Evolutionary conservation across 2,113 vertebrate species (phyloP).

Genomic region (Columbina picui): DNA sequence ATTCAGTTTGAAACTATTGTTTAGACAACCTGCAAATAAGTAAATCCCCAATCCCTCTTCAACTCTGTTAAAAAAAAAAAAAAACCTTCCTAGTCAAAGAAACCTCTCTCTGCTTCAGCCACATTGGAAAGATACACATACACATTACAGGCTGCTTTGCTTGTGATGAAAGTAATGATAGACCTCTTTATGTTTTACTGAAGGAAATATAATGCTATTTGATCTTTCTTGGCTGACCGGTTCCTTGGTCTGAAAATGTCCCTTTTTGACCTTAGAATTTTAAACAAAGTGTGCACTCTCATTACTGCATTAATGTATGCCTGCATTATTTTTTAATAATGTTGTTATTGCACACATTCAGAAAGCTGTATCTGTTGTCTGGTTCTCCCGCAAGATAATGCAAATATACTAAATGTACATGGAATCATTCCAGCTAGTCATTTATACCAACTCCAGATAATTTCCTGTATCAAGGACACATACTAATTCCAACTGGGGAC

Average conservation of each 20-base stretch:
- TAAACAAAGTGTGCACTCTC: background rate
- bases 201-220: background rate
- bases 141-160: background rate
- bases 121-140: background rate
- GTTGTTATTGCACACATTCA: background rate
- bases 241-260: background rate
- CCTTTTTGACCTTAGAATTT: background rate
- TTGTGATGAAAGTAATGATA: background rate
- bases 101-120: background rate
- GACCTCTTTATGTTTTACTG: background rate
- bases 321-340: conserved; percentile 4
- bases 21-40: background rate
- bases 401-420: conserved; percentile 11
- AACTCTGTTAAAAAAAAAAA: background rate
- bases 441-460: conserved; percentile 11
- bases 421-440: conserved; percentile 22
- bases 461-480: conserved; percentile 36
- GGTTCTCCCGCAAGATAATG: background rate
- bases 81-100: background rate
- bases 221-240: background rate
- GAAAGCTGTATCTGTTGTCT: conserved; percentile 10
- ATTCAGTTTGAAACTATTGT: background rate
- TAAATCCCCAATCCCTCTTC: background rate
- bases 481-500: conserved; percentile 24
- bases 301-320: background rate